phyloP scores from a whole-genome alignment of 1,140 invertebrate genomes.

The Hesperophylax magnus region DNA sequence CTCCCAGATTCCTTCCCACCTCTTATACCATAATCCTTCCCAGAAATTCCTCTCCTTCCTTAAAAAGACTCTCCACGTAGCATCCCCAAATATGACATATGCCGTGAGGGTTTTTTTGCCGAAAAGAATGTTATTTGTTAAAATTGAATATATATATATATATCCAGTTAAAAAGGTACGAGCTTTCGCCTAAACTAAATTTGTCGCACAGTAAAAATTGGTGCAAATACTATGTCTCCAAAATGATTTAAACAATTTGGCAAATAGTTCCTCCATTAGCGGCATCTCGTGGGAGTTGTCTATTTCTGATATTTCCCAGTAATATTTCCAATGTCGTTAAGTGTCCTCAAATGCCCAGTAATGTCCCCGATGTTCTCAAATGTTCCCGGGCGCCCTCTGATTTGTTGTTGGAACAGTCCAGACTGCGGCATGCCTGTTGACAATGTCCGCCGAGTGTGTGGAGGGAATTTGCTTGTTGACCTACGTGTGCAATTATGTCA shows the following conservation, averaged over 20 bases:
- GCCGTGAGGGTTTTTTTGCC: no score
- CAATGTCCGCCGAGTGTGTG: constrained; percentile 24
- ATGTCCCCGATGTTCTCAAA: background rate
- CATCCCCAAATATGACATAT: no score
- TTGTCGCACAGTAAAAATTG: no score
- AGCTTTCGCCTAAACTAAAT: no score
- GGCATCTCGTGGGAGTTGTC: background rate
- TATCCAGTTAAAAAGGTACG: no score
- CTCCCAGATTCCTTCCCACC: no score
- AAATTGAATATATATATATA: no score
- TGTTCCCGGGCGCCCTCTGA: background rate
- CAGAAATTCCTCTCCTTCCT: no score
- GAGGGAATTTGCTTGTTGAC: constrained; percentile 40
- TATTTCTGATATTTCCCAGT: background rate
- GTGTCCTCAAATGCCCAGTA: background rate
- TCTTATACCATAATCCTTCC: no score
- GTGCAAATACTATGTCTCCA: background rate
- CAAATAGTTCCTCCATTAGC: constrained; percentile 22
- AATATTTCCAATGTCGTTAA: no score
- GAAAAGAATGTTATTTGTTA: no score
- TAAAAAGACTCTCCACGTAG: no score
- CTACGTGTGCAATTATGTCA: constrained; percentile 39
- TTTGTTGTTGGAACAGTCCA: constrained; percentile 14
- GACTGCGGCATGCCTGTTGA: constrained; percentile 22
- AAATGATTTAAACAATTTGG: constrained; percentile 1